Evolutionary conservation across 2,113 vertebrate genomes (phyloP), one percentile per base, ranked within the genome.

Genomic region (Nyctibius bracteatus): DNA sequence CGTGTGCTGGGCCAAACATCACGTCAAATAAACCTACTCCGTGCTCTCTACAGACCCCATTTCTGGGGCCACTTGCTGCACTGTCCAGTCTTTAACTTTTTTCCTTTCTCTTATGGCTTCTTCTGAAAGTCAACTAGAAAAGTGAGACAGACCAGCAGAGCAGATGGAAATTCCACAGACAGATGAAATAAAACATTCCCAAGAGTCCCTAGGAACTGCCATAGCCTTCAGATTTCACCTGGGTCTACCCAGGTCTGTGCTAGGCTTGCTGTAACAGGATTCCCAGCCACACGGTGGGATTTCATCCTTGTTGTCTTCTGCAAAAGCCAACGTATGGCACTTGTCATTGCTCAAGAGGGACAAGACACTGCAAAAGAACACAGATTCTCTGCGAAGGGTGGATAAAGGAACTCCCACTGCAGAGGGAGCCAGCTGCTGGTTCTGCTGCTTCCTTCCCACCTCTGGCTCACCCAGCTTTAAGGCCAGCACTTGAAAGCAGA

Each of bases 161-260:
- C 86, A 67, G 83, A 54, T 37, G 70, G 44, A 55, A 55, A 81
- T 65, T 35, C 61, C 73, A 70, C 30, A 59, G 51, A 27, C 33
- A 27, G 30, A 20, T 25, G 22, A 88, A 81, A 47, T 4, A 31
- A 83, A 92, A 71, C 72, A 44, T 24, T 58, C 47, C 12, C 68
- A 44, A n/a, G 72, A 87, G 57, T 37, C 27, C 11, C 12, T 5
- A 46, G 47, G 70, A 84, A 68, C 22, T 5, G 15, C 5, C 4
- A 13, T 9, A 10, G n/a, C 57, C 35, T 15, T 30, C 2, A 1
- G 57, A n/a, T 28, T 66, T n/a, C 51, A 21, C 39, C 43, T 5
- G n/a, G 39, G 12, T 57, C 77, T 58, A 12, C 0, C n/a, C n/a
- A n/a, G n/a, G n/a, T 0, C 23, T 5, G 37, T 12, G 59, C 52